Base-by-base conservation (phyloP, 1,140 invertebrate species). In the Brevipalpus yothersi region DNA sequence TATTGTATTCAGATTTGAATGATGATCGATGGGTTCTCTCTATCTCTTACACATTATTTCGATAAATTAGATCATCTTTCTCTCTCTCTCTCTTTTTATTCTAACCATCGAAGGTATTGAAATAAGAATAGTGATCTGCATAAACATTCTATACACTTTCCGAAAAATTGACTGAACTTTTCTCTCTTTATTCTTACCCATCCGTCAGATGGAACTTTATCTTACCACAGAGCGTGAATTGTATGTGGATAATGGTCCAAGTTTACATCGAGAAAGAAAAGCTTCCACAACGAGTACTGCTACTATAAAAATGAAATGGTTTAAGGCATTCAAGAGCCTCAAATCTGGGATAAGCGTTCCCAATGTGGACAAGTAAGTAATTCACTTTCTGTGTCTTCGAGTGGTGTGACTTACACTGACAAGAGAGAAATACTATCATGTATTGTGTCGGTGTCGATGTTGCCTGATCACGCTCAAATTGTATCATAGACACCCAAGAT, bases 281-380 rank as follows among this genome's bases (percentile, higher is more conserved):
- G 78, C 88, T 72, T 87, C 85, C 2, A 81, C 83, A 49, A 79
- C 82, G 51, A 89, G 82, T 59, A 82, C 82, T 58, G 65, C 67
- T 7, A 69, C 83, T 67, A 93, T 93, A 79, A 93, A 93, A 75
- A 88, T 84, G 69, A 93, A 94, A 78, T 95, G 91, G 91, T 75
- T 94, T 67, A 94, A 94, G 73, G 91, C 91, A 63, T 90, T 95
- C 75, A 86, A 88, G 73, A 92, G 84, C 69, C 76, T 95, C 61
- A 94, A 93, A 65, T 78, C 83, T 73, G 62, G 80, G 73, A 75
- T 82, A 71, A 72, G 78, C 72, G 62, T 78, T 74, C 58, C 78
- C 76, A 64, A 75, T 68, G 51, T 76, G 71, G 62, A 65, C 51
- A 66, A 64, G 64, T 67, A 62, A 63, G 53, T 60, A 60, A 49